Percentiles rank a stretch among this genome's conserved stretches.
These are phyloP conservation scores for Beaufortia kweichowensis DNA, from an alignment of 2,113 vertebrate species.

Conservation along the genomic window DNA sequence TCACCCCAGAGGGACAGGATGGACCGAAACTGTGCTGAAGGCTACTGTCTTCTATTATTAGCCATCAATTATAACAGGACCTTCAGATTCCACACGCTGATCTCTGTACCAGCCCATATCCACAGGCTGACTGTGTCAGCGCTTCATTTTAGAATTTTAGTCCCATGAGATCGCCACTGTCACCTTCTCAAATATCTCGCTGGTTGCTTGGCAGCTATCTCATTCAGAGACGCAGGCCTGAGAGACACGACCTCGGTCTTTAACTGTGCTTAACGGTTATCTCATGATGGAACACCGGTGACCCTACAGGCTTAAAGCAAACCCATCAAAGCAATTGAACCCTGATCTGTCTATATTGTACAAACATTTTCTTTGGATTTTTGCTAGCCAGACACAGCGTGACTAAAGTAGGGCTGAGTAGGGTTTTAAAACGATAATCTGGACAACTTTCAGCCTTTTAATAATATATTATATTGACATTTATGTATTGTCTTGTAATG, in stretches of 20 bases:
- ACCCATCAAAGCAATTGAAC: slow-evolving; percentile 18
- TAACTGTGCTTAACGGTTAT: slow-evolving; percentile 30
- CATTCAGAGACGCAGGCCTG: background rate
- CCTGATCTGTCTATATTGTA: background rate
- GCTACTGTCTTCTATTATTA: slow-evolving; percentile 38
- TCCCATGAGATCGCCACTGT: slow-evolving; percentile 26
- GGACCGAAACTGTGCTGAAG: slow-evolving; percentile 19
- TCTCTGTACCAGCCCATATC: background rate
- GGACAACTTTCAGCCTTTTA: too few relatives aligned
- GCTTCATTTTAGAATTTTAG: slow-evolving; percentile 32
- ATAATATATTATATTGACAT: too few relatives aligned
- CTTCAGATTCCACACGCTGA: slow-evolving; percentile 1
- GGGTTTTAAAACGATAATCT: too few relatives aligned
- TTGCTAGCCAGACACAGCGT: too few relatives aligned
- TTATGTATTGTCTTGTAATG: too few relatives aligned
- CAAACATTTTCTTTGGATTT: too few relatives aligned
- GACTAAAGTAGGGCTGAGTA: too few relatives aligned
- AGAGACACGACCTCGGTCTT: slow-evolving; percentile 18
- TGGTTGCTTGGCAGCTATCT: slow-evolving; percentile 33
- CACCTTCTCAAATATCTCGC: slow-evolving; percentile 33
- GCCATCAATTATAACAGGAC: slow-evolving; percentile 35
- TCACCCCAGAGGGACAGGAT: slow-evolving; percentile 17
- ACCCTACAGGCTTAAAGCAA: slow-evolving; percentile 31
- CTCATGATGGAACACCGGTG: slow-evolving; percentile 27
- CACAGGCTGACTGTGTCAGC: slow-evolving; percentile 18